phyloP scores from a whole-genome alignment of 2,113 vertebrate genomes.

The Oryzias javanicus region DNA sequence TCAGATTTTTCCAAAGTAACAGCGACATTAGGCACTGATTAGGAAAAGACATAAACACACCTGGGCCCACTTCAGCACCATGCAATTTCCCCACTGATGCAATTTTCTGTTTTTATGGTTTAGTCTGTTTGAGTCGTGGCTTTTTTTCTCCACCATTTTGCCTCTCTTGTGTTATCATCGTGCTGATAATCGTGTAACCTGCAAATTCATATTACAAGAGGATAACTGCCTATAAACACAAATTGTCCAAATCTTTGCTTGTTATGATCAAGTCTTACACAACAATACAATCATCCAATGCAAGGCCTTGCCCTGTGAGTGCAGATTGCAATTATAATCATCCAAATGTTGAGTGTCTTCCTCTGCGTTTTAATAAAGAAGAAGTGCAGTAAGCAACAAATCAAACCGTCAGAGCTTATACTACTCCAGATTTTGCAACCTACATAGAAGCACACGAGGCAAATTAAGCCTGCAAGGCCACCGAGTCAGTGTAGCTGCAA shows the following conservation, averaged over 20 bases:
- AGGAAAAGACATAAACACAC: constrained; percentile 16
- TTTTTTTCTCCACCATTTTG: constrained; percentile 15
- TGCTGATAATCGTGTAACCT: constrained; percentile 41
- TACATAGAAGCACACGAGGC: not conserved
- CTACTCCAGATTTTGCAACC: not conserved
- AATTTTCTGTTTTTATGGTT: constrained; percentile 2
- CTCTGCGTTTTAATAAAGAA: constrained; percentile 41
- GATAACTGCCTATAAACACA: constrained; percentile 61
- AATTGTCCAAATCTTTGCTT: constrained; percentile 22
- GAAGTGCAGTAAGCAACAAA: constrained; percentile 30
- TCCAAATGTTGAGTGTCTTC: constrained; percentile 42
- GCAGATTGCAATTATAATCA: constrained; percentile 52
- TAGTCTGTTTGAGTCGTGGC: constrained; percentile 6
- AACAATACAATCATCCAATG: constrained; percentile 45
- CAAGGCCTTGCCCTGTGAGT: not conserved
- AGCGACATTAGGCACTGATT: constrained; percentile 4
- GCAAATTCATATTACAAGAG: constrained; percentile 47
- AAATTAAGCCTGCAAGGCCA: constrained; percentile 22
- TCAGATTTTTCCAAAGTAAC: not conserved
- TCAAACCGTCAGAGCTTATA: not conserved
- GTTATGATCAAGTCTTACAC: constrained; percentile 46
- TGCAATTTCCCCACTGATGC: constrained; percentile 16
- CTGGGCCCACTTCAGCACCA: constrained; percentile 2
- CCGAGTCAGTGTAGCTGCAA: not conserved
- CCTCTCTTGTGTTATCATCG: constrained; percentile 14